Base-by-base conservation (phyloP, 92 coral and sea anemone genomes). In the Plumapathes pennacea region DNA sequence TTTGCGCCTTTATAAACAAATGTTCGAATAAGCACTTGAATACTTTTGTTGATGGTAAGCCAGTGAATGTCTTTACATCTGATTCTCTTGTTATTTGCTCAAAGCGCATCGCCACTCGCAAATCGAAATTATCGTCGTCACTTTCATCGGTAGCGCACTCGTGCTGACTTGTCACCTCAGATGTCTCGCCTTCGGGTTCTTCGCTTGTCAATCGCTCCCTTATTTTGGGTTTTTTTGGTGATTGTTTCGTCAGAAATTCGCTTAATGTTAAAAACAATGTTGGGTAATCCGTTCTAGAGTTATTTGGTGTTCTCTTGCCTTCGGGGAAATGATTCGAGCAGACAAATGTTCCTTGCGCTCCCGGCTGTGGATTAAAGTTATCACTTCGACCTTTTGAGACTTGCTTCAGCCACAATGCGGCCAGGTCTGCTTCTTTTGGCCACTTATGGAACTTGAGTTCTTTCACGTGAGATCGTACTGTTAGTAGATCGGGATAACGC, bases 271-370 rank as follows among this genome's bases (percentile, higher is more conserved):
- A 27, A 44, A 77, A 77, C 26, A 60, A 41, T 19, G 84, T 59
- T 4, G 72, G 79, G 47, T 78, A 78, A 52, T 64, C 80, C 42
- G 75, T 71, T 3, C 44, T 52, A 15, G 62, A 69, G 32, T 71
- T 25, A 12, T 54, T 40, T 13, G 78, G 72, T 6, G 69, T 56
- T 79, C 69, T 48, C 63, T 72, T 71, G 22, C 83, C 83, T 23
- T 41, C 32, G 12, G 74, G 60, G 48, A 75, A 75, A 43, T 67
- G 83, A 47, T 75, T 54, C 21, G 76, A 80, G 40, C 87, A 72
- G 19, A 80, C 75, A 25, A 71, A 70, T 32, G 85, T 62, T 3
- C 80, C 80, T 20, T 25, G 24, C 9, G 67, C 57, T 22, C 76
- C 67, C 11, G 82, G 81, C 0, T 30, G 10, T 12, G 78, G 67